A percentile compares a stretch with the other conserved stretches of the same genome.
phyloP scores from a whole-genome alignment of 1,140 invertebrate genomes.

The Gryllus bimaculatus region DNA sequence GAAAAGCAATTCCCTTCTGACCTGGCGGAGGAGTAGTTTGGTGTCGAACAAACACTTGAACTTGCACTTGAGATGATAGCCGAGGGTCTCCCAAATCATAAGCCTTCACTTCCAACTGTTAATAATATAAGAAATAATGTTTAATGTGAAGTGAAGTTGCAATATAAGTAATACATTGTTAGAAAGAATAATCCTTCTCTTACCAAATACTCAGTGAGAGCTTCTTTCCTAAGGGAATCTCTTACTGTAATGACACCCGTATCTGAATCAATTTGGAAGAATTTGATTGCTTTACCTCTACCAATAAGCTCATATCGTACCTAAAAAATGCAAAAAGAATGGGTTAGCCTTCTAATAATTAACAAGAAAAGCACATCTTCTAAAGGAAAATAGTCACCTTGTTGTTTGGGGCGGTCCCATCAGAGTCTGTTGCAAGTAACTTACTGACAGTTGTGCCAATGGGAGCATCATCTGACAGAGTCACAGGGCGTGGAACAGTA shows the following conservation, averaged over 20 bases:
- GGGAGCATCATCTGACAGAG: constrained; percentile 68
- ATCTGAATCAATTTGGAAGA: constrained; percentile 79
- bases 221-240: constrained; percentile 74
- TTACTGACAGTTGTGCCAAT: constrained; percentile 71
- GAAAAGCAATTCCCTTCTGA: constrained; percentile 62
- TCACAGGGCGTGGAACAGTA: constrained; percentile 65
- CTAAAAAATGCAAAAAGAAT: constrained; percentile 29
- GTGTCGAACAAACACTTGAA: constrained; percentile 74
- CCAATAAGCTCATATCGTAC: constrained; percentile 72
- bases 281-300: constrained; percentile 64
- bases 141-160: not conserved
- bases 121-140: constrained; percentile 16
- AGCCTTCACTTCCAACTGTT: constrained; percentile 69
- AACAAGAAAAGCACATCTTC: not conserved
- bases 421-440: constrained; percentile 66
- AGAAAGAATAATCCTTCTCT: constrained; percentile 7
- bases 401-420: constrained; percentile 72
- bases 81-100: constrained; percentile 80
- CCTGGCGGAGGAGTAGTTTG: constrained; percentile 54
- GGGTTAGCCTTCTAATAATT: not conserved
- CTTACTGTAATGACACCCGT: constrained; percentile 65
- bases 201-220: constrained; percentile 74
- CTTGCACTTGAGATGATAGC: constrained; percentile 64
- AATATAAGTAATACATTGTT: not conserved
- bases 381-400: constrained; percentile 41